Evolutionary conservation across 2,888 invertebrate genomes (phyloP), one percentile per base, ranked within the genome.

Genomic region (Calephelis perditalis): DNA sequence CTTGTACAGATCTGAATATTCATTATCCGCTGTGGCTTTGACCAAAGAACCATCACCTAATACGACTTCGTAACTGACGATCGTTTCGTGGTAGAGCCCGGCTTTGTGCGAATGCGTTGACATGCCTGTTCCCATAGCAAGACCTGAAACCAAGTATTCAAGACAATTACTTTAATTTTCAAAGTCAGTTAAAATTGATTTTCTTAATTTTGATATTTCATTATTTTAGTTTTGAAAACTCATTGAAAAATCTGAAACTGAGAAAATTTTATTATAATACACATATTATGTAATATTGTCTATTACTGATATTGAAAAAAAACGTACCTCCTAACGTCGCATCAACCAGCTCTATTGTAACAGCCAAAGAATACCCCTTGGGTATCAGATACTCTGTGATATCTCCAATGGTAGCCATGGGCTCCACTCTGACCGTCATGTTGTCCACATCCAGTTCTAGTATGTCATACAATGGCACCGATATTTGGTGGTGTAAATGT

Each of bases 41-140:
- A 93, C 91, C 44, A 93, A 71, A 57, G 91, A 91, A 0, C 94
- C 94, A 77, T 94, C 93, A 0, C 91, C 92, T 3, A 94, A 78
- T 3, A 94, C 91, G 0, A 94, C 92, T 71, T 95, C 94, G 78
- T 94, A 94, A 62, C 93, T 92, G 7, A 82, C 82, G 57, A 94
- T 90, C 0, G 91, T 92, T 76, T 94, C 94, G 72, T 94, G 94
- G 80, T 93, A 94, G 36, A 94, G 86, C 15, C 94, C 94, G 0
- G 92, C 92, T 75, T 94, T 93, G 78, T 94, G 94, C 0, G 94
- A 94, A 78, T 94, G 93, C 0, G 94, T 94, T 0, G 94, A 94
- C 94, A 94, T 94, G n/a, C 94, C 94, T 0, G 93, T 92, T 11
- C 94, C 94, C 74, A 94, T 87, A 0, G 94, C 94, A 35, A 94